Evolutionary conservation across 2,888 invertebrate species (phyloP).

Genomic region (Pristionchus japonicus): DNA sequence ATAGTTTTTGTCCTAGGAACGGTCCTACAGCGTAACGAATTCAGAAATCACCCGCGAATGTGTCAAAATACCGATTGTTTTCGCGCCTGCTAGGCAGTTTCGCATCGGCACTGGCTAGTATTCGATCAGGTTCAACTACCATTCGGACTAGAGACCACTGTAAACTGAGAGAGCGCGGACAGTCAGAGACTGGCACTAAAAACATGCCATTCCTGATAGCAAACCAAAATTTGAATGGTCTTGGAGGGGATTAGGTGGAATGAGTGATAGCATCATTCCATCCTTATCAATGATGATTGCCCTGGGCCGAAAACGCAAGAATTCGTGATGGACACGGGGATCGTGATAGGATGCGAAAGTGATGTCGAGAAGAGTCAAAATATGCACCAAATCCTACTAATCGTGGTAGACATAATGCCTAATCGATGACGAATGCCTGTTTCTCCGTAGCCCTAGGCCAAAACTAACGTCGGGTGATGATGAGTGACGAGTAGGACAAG

Average conservation of each 20-base stretch:
- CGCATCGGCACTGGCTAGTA: neutral
- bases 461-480: too few species aligned
- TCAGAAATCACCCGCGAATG: neutral
- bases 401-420: too few species aligned
- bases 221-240: neutral
- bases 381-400: too few species aligned
- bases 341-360: too few species aligned
- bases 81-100: neutral
- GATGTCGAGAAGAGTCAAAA: too few species aligned
- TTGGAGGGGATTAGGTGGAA: neutral
- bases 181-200: neutral
- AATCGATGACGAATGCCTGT: too few species aligned
- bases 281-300: neutral
- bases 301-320: neutral
- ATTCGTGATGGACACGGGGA: neutral
- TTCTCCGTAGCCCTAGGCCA: too few species aligned
- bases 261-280: neutral
- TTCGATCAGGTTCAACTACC: slow-evolving; percentile 1
- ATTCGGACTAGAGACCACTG: neutral
- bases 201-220: neutral
- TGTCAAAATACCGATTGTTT: neutral
- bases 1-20: too few species aligned
- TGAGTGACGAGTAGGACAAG: too few species aligned
- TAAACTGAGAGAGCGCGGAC: neutral
- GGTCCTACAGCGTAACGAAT: neutral